Evolutionary conservation across 2,797 vertebrate species (phyloP).

Genomic region (Distichodus sexfasciatus): DNA sequence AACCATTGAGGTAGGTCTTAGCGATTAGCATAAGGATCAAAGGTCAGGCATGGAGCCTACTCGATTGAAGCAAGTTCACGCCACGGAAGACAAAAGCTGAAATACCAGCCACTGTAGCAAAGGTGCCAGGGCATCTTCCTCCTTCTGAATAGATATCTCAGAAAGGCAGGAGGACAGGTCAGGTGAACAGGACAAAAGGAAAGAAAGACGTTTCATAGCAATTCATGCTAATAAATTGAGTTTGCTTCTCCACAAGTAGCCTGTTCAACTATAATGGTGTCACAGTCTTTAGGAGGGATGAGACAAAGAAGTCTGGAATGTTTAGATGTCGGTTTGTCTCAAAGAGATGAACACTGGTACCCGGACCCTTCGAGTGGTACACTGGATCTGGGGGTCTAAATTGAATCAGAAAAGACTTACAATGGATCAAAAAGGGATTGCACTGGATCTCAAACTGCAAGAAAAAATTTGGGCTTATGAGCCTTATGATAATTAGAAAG

Average conservation of each 20-base stretch:
- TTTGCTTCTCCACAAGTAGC: background rate
- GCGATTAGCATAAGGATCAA: slow-evolving; percentile 75
- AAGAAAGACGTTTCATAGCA: slow-evolving; percentile 53
- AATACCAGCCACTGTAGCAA: slow-evolving; percentile 70
- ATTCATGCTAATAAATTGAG: slow-evolving; percentile 57
- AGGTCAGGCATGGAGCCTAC: slow-evolving; percentile 65
- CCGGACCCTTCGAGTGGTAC: no score
- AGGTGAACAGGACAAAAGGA: slow-evolving; percentile 55
- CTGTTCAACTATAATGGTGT: background rate
- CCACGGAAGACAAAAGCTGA: slow-evolving; percentile 69
- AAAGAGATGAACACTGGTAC: no score
- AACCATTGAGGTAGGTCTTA: slow-evolving; percentile 59
- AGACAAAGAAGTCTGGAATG: no score
- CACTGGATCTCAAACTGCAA: no score
- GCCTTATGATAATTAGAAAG: no score
- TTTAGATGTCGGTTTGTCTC: no score
- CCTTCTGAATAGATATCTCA: slow-evolving; percentile 56
- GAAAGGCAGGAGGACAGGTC: slow-evolving; percentile 55
- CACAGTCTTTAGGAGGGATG: no score
- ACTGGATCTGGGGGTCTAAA: no score
- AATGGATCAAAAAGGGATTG: no score
- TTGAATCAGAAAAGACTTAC: no score
- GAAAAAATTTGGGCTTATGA: no score
- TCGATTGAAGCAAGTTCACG: slow-evolving; percentile 67
- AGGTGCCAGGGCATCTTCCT: slow-evolving; percentile 56